A percentile compares a stretch with the other conserved stretches of the same genome.
Conservation (phyloP, 2,797 vertebrate genomes). For the Pseudochirops corinnae region DNA sequence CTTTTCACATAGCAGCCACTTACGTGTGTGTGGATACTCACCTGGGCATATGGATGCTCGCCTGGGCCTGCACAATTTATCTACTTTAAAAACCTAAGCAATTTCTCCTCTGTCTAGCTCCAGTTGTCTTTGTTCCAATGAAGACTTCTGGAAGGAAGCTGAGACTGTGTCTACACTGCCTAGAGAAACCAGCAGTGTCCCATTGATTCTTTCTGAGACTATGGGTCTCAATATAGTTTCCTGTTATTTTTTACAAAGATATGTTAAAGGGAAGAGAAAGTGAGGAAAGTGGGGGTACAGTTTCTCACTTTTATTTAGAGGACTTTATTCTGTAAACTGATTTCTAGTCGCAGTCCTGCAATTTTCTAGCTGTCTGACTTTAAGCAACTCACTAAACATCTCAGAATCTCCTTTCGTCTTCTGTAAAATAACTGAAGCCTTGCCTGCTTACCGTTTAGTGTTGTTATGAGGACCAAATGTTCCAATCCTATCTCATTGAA, state of each 20-base stretch:
- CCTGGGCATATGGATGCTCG: neutral
- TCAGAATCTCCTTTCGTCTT: neutral
- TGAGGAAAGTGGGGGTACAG: neutral
- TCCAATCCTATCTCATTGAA: neutral
- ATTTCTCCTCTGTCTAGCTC: neutral
- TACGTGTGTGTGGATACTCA: neutral
- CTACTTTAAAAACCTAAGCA: neutral
- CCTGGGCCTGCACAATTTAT: neutral
- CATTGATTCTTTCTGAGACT: neutral
- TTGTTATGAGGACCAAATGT: neutral
- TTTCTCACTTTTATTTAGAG: neutral
- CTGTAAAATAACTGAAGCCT: neutral
- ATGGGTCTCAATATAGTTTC: neutral
- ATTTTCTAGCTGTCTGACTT: neutral
- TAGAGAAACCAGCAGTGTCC: neutral
- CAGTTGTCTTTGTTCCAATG: neutral
- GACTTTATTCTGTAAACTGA: neutral
- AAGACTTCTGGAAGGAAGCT: neutral
- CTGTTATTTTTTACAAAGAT: neutral
- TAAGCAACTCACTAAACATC: neutral
- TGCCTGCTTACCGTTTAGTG: neutral
- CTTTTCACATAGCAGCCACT: neutral
- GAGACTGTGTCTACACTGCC: neutral
- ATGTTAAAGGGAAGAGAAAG: neutral
- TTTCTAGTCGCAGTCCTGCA: neutral